A percentile compares a stretch with the other conserved stretches of the same genome.
Evolutionary conservation across 2,888 invertebrate species (phyloP).

Genomic region (Pyralis farinalis): DNA sequence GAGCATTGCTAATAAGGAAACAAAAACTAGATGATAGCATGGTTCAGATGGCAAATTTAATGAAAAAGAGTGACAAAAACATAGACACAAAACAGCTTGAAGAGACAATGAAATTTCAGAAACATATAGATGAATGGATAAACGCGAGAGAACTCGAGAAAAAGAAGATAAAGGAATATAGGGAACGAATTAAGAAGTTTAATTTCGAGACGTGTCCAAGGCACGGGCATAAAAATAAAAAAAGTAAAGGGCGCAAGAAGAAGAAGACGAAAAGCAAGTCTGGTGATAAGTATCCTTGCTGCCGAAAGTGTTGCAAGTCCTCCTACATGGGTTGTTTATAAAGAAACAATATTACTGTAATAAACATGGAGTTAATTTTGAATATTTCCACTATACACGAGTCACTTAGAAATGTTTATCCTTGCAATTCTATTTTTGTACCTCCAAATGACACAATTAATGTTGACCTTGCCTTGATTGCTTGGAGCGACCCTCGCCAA

Average conservation of each 20-base stretch:
- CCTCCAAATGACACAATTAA: too few relatives aligned
- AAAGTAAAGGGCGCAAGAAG: constrained; percentile 5
- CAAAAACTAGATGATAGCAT: neutral
- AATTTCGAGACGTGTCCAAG: constrained; percentile 10
- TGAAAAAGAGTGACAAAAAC: constrained; percentile 8
- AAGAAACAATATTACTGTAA: too few relatives aligned
- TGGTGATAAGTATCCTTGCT: constrained; percentile 37
- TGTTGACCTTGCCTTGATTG: too few relatives aligned
- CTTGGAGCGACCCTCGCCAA: too few relatives aligned
- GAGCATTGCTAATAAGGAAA: constrained; percentile 7
- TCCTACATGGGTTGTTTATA: constrained; percentile 53
- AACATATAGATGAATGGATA: constrained; percentile 38
- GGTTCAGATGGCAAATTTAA: neutral
- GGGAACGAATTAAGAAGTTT: neutral
- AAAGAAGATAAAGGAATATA: constrained; percentile 20
- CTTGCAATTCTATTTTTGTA: too few relatives aligned
- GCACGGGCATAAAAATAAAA: neutral
- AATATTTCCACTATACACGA: too few relatives aligned
- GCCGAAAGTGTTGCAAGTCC: constrained; percentile 55
- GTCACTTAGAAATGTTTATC: too few relatives aligned
- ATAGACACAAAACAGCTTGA: constrained; percentile 15
- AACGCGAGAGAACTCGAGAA: constrained; percentile 29
- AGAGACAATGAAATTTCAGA: constrained; percentile 23
- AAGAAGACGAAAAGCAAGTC: constrained; percentile 14
- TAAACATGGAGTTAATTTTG: too few relatives aligned